Base-by-base conservation (phyloP, 1,140 invertebrate genomes). In the Fragariocoptes setiger region DNA sequence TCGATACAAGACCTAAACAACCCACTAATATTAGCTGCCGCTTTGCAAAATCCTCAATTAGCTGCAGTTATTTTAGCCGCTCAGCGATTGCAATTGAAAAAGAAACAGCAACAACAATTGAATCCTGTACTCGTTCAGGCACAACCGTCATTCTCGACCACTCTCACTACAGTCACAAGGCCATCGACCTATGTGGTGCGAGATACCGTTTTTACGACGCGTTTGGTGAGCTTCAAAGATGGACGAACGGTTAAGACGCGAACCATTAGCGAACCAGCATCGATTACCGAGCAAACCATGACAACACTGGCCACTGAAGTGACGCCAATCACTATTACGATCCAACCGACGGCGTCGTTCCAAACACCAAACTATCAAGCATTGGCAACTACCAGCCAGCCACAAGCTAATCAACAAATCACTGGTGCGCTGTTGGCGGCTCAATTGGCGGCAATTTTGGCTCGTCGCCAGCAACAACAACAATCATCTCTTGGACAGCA, bases 181-280 rank as follows among this genome's bases (percentile, higher is more conserved):
- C 43, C 50, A 3, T 50, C 49, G 2, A 48, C 49, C 12, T 45
- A 49, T 12, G 22, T 53, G 1, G 45, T 49, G 13, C 53, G 50
- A 1, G 53, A 54, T 19, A 54, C 51, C 2, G 22, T 54, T 5
- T 55, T 49, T 31, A 47, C 48, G 15, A 54, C 53, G 0, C 53
- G 51, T 42, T 44, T 54, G 3, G 42, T 54, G 5, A 54, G 52
- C 37, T 50, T 54, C 31, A 53, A 54, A 18, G 53, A 54, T 25
- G 53, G 53, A 1, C 42, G 54, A 25, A 40, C 45, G 17, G 54
- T 52, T 2, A 39, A 50, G 16, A 51, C 50, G 2, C 35, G 53
- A 35, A 53, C 51, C 3, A 38, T 54, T 3, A 45, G 40, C 0
- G 54, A 54, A 35, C 47, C 50, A 14, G 40, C 46, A 3, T 42